These are phyloP conservation scores for Tenodera sinensis DNA, from an alignment of 2,888 invertebrate genomes.

Conservation along the genomic window DNA sequence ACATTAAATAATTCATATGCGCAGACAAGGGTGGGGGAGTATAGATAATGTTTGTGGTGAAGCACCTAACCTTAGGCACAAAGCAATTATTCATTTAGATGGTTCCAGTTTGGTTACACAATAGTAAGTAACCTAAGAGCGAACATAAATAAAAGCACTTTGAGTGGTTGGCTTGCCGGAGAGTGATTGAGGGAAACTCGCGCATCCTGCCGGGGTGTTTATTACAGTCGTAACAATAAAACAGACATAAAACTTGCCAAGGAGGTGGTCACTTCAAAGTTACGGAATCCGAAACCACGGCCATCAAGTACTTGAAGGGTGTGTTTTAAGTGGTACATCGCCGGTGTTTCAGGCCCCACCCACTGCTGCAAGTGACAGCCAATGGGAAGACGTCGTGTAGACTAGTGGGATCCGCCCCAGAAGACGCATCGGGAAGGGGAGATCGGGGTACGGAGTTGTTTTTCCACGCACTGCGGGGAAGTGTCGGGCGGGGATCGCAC, in stretches of 20 bases:
- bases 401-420: neutral
- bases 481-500: neutral
- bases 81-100: too few relatives aligned
- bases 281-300: neutral
- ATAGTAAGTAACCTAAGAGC: too few relatives aligned
- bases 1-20: too few relatives aligned
- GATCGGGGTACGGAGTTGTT: neutral
- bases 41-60: too few relatives aligned
- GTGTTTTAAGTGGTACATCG: neutral
- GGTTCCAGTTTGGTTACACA: too few relatives aligned
- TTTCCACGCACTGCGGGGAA: neutral
- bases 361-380: neutral
- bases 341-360: neutral
- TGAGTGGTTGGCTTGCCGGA: neutral
- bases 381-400: neutral
- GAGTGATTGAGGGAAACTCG: neutral
- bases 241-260: neutral
- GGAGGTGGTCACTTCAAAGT: neutral
- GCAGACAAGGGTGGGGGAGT: too few relatives aligned
- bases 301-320: neutral
- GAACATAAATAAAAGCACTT: neutral
- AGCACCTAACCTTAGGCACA: too few relatives aligned
- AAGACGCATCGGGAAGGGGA: neutral
- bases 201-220: neutral
- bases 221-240: neutral